Evolutionary conservation across 30 jellyfish, hydroid and myxozoan genomes (phyloP), one percentile per base, ranked within the genome.

Genomic region (Cassiopea andromeda): DNA sequence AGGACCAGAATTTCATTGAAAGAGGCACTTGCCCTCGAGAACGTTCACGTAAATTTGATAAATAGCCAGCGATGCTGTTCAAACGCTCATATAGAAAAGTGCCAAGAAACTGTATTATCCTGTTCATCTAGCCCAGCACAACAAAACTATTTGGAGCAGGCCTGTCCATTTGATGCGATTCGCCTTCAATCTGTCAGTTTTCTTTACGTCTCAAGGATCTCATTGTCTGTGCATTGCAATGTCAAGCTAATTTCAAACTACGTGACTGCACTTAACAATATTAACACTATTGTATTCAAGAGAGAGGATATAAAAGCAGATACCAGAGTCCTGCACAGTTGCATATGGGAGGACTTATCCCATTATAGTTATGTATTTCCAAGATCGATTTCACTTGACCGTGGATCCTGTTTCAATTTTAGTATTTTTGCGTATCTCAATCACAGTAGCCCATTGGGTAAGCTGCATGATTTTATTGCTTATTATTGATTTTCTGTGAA

Each of bases 141-240:
- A 43, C 66, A 16, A n/a, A 0, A 13, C 48, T 64, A 81, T 3
- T 7, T 81, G 14, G 82, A 81, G 0, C 68, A 82, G 48, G 16
- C 75, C 4, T 81, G 90, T 69, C 90, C 90, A 9, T 81, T 81
- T 49, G 90, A 81, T 19, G 67, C 46, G 43, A 68, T 81, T 47
- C 48, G 15, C 2, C 57, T 81, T 17, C 17, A 48, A 73, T 27
- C 90, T 1, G 3, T 6, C 7, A 16, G 67, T 61, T 81, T 68
- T n/a, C 90, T 27, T 73, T 46, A 4, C 48, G 66, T 81, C 59
- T 45, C 90, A 15, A 46, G 90, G 49, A 54, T 67, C 14, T 17
- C 90, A 10, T 0, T 68, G 18, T 49, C 47, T 15, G 50, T 44
- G 75, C 69, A 81, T 70, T 81, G 90, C 90, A 47, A 82, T 44